A percentile compares a stretch with the other conserved stretches of the same genome.
These are phyloP conservation scores for Hyla sarda DNA, from an alignment of 2,113 vertebrate species.

Conservation along the genomic window DNA sequence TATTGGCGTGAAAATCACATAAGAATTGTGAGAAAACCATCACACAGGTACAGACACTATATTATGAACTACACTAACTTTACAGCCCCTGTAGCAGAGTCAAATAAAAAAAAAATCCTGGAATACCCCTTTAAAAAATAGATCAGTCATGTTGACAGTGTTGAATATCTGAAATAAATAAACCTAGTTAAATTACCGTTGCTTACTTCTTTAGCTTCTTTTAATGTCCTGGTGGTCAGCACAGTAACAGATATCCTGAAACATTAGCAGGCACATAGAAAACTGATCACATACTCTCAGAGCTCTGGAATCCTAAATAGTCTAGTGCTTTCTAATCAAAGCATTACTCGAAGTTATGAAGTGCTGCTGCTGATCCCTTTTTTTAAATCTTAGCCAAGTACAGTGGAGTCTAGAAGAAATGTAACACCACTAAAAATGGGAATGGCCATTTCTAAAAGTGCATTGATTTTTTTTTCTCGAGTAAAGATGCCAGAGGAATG, in stretches of 20 bases:
- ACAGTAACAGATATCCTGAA: conserved; percentile 26
- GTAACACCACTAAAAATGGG: conserved; percentile 36
- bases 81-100: too few relatives aligned
- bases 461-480: neutral
- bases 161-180: conserved; percentile 8
- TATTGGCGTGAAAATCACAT: too few relatives aligned
- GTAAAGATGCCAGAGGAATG: neutral
- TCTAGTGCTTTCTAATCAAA: neutral
- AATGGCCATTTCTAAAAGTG: conserved; percentile 45
- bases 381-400: conserved; percentile 5
- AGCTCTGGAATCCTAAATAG: fast-evolving
- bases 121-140: too few relatives aligned
- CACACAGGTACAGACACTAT: too few relatives aligned
- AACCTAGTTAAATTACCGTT: neutral
- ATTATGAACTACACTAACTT: too few relatives aligned
- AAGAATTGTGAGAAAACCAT: too few relatives aligned
- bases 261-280: conserved; percentile 34
- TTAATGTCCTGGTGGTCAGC: conserved; percentile 32
- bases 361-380: neutral
- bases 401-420: conserved; percentile 43
- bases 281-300: conserved; percentile 15
- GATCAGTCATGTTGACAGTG: conserved; percentile 7
- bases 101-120: too few relatives aligned
- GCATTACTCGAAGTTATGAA: neutral
- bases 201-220: conserved; percentile 4